phyloP scores from a whole-genome alignment of 2,888 invertebrate genomes.

The Thecophora atra region DNA sequence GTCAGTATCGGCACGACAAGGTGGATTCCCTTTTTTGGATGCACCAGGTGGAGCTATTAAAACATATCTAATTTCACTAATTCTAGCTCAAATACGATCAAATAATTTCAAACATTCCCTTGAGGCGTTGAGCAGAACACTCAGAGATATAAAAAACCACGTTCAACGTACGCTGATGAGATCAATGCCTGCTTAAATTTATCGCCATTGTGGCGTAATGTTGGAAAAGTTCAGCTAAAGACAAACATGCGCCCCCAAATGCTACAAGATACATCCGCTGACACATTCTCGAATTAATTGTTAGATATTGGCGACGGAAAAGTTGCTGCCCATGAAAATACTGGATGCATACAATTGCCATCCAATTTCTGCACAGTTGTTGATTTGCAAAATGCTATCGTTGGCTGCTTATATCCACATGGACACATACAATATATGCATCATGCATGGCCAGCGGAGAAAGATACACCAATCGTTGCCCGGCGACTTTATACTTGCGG shows the following conservation, averaged over 20 bases:
- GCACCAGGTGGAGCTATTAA: conserved; percentile 21
- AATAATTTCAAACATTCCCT: too few species aligned
- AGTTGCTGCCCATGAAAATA: too few species aligned
- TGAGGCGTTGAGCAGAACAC: too few species aligned
- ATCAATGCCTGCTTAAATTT: conserved; percentile 33
- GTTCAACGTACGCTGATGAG: conserved; percentile 35
- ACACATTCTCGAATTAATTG: too few species aligned
- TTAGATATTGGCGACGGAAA: too few species aligned
- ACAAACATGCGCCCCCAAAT: too few species aligned
- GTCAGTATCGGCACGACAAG: conserved; percentile 39
- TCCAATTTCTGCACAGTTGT: too few species aligned
- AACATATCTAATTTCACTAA: conserved; percentile 32
- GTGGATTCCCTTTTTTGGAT: conserved; percentile 31
- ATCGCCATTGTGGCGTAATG: conserved; percentile 27
- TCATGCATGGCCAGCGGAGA: not conserved
- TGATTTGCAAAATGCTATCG: not conserved
- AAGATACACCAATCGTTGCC: not conserved
- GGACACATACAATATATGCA: not conserved
- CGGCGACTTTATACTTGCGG: not conserved
- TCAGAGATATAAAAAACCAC: conserved; percentile 29
- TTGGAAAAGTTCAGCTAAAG: too few species aligned
- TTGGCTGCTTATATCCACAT: not conserved
- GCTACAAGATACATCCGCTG: too few species aligned
- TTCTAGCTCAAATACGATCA: conserved; percentile 35
- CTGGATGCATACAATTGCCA: too few species aligned